Base-by-base conservation (phyloP, 2,888 invertebrate species). In the Pyrrhosoma nymphula region DNA sequence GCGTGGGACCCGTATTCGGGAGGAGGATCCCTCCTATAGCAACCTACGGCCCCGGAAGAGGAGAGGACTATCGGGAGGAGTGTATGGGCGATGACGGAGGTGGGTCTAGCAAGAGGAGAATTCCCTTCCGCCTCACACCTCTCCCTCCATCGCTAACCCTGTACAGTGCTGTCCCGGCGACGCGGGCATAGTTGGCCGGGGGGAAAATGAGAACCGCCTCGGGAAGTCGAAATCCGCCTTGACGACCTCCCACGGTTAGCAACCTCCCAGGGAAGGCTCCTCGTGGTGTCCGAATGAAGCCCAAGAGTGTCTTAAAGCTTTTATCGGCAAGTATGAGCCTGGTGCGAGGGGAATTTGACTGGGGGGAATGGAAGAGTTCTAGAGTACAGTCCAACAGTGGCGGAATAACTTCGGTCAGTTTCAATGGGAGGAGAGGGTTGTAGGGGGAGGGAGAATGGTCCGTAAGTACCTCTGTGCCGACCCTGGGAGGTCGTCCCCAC, bases 1-100 rank as follows among this genome's bases (percentile, higher is more conserved):
- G 93, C 63, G 93, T 93, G 93, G 93, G 93, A 93, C 93, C 93
- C 93, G 75, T 93, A 93, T 93, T 93, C 35, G 93, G 93, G 93
- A 93, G 93, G 39, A 63, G 93, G 93, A 93, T 93, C 39, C 93
- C 93, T 69, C 89, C 89, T 55, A 89, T 89, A 89, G 47, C 93
- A 63, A 93, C 93, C 93, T 93, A 93, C 93, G 93, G 93, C 93
- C 93, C 39, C 47, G 93, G 93, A 93, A 55, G 93, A 69, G 93
- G 93, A 75, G 93, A 93, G 55, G 93, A 93, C 16, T 47, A 47
- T 69, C 93, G 93, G 35, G 93, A 93, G 47, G 93, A 93, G 69
- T 69, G 69, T 47, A 56, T 89, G 89, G 89, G 89, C 20, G 93
- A 93, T 93, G 93, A 93, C 18, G 93, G 93, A 93, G 93, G 93